These are phyloP conservation scores for Amblyopsis hoosieri DNA, from an alignment of 2,797 vertebrate genomes.

Conservation along the genomic window DNA sequence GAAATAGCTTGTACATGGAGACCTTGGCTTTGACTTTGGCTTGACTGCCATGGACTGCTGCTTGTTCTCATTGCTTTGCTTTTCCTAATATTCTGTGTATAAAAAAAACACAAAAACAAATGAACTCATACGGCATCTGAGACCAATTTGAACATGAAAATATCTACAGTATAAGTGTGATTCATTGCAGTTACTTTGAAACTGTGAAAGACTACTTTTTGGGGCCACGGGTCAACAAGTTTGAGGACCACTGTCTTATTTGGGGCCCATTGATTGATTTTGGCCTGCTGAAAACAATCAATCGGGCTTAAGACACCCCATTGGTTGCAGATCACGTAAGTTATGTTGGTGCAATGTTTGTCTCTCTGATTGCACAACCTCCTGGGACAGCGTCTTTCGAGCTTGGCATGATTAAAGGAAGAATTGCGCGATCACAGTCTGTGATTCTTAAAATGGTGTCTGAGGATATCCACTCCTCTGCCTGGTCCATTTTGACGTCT, in stretches of 20 bases:
- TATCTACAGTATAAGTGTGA: no score
- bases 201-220: no score
- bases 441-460: constrained; percentile 33
- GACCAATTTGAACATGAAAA: no score
- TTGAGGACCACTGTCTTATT: no score
- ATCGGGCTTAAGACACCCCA: constrained; percentile 58
- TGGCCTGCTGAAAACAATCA: constrained; percentile 66
- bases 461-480: constrained; percentile 50
- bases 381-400: constrained; percentile 59
- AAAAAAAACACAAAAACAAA: not conserved
- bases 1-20: constrained; percentile 25
- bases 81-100: not conserved
- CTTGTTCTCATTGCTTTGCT: constrained; percentile 2
- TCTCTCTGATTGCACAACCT: constrained; percentile 63
- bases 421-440: constrained; percentile 50
- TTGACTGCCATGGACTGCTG: constrained; percentile 7
- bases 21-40: constrained; percentile 16
- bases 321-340: constrained; percentile 69
- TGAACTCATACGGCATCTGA: no score
- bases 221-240: no score
- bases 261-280: no score
- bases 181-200: no score
- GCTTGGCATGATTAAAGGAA: constrained; percentile 62
- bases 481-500: constrained; percentile 48
- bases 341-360: constrained; percentile 68